Conservation (phyloP, 1,140 invertebrate species). For the Sinonovacula constricta region DNA sequence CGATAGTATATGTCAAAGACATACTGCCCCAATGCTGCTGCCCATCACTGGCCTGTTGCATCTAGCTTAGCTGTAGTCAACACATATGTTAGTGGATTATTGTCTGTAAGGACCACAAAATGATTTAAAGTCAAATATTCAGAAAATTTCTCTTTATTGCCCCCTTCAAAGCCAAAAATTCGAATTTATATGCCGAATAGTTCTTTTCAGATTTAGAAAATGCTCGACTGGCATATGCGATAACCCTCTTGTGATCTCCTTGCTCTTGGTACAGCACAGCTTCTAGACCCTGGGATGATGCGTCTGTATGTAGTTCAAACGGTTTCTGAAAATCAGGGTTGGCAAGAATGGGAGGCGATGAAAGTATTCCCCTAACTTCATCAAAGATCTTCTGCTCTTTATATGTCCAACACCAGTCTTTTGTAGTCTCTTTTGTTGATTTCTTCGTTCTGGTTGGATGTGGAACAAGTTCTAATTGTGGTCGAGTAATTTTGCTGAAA, state of each 20-base stretch:
- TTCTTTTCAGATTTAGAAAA: constrained; percentile 12
- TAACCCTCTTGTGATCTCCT: neutral
- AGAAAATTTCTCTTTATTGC: constrained; percentile 4
- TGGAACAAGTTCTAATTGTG: neutral
- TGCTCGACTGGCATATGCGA: neutral
- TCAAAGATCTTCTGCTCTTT: constrained; percentile 2
- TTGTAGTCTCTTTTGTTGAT: neutral
- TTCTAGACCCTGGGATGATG: neutral
- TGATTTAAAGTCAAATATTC: neutral
- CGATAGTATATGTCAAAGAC: neutral
- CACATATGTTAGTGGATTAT: neutral
- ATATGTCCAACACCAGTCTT: constrained; percentile 2
- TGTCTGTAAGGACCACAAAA: constrained; percentile 1
- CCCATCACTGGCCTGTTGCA: neutral
- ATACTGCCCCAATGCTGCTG: neutral
- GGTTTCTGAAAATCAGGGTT: constrained; percentile 4
- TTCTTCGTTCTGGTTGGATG: no score
- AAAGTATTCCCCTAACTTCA: neutral
- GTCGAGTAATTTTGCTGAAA: neutral
- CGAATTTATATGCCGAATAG: neutral
- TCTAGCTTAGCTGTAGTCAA: neutral
- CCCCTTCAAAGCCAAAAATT: constrained; percentile 18
- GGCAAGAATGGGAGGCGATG: neutral
- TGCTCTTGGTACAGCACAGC: constrained; percentile 1
- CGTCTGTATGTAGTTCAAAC: constrained; percentile 8